Percentiles rank a stretch among this genome's conserved stretches.
Conservation (phyloP, 2,113 vertebrate species). For the Psettodes erumei region DNA sequence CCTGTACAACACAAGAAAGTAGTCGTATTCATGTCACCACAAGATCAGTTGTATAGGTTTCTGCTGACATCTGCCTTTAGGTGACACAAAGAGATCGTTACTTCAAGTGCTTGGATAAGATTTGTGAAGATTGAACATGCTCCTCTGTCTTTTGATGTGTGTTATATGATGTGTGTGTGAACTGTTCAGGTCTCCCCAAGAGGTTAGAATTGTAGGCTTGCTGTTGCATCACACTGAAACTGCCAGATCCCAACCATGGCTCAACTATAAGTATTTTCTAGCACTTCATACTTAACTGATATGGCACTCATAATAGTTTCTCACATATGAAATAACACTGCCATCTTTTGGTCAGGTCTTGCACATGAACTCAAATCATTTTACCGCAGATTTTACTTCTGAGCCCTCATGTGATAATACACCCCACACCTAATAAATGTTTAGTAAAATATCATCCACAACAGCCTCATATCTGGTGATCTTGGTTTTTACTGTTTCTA, state of each 20-base stretch:
- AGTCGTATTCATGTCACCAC: background rate
- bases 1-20: background rate
- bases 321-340: slow-evolving; percentile 47
- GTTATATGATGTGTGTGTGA: background rate
- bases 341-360: slow-evolving; percentile 59
- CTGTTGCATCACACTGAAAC: background rate
- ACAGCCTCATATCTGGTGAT: slow-evolving; percentile 34
- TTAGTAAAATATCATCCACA: slow-evolving; percentile 21
- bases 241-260: background rate
- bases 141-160: background rate
- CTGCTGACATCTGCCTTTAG: slow-evolving; percentile 5
- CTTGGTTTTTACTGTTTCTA: slow-evolving; percentile 58
- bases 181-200: background rate
- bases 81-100: background rate
- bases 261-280: background rate
- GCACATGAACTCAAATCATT: slow-evolving; percentile 5
- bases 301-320: background rate
- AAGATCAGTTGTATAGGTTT: background rate
- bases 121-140: background rate
- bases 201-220: background rate
- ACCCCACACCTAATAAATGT: slow-evolving; percentile 28
- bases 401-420: slow-evolving; percentile 23
- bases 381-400: slow-evolving; percentile 12
- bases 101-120: background rate
- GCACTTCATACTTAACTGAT: background rate